phyloP scores from a whole-genome alignment of 2,888 invertebrate species.

The Hypena proboscidalis region DNA sequence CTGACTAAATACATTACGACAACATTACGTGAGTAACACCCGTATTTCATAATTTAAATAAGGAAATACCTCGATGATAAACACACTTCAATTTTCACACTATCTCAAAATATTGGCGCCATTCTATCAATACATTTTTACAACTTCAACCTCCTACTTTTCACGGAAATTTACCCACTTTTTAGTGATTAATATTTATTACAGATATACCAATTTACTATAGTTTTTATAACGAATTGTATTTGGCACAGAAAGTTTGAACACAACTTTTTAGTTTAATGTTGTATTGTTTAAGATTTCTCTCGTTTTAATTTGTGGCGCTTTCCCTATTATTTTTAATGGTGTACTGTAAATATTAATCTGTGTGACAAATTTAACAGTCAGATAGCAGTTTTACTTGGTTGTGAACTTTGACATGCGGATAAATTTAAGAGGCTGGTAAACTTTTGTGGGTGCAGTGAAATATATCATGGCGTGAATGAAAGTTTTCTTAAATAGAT shows the following conservation, averaged over 20 bases:
- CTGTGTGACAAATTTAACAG: constrained; percentile 27
- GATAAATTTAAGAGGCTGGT: no score
- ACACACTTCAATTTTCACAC: no score
- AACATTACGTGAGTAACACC: no score
- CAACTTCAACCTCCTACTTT: neutral
- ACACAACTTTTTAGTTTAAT: constrained; percentile 34
- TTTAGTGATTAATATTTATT: constrained; percentile 2
- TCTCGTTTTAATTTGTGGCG: constrained; percentile 25
- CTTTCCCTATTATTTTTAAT: constrained; percentile 39
- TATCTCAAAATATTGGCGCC: no score
- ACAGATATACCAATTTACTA: neutral
- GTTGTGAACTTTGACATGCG: no score
- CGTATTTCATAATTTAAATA: no score
- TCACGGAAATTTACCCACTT: constrained; percentile 3
- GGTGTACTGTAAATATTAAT: constrained; percentile 36
- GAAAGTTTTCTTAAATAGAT: no score
- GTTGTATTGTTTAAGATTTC: constrained; percentile 32
- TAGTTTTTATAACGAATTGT: constrained; percentile 10
- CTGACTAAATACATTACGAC: no score
- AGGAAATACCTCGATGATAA: no score
- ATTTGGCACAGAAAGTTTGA: constrained; percentile 22
- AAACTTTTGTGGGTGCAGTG: no score
- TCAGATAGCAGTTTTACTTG: constrained; percentile 3
- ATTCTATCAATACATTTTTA: neutral
- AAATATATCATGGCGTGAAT: no score